Conservation (phyloP, 2,888 invertebrate genomes). For the Heliconius hortense region DNA sequence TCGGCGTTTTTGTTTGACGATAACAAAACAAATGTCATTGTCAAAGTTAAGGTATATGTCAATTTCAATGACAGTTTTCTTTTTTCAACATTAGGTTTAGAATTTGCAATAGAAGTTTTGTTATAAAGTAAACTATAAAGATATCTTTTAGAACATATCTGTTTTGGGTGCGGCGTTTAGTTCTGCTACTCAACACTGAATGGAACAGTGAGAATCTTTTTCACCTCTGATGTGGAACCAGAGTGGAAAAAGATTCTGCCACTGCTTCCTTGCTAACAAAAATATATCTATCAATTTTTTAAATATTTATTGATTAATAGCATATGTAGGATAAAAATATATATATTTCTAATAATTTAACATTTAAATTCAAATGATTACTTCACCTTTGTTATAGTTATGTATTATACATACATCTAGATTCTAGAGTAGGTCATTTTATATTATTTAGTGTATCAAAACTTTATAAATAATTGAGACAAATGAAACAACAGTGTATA, state of each 20-base stretch:
- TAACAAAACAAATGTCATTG: constrained; percentile 40
- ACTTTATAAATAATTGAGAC: neutral
- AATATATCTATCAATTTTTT: neutral
- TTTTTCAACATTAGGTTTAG: neutral
- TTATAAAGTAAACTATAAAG: too few relatives aligned
- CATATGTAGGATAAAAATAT: neutral
- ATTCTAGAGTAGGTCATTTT: too few relatives aligned
- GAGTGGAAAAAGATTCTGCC: too few relatives aligned
- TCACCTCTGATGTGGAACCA: too few relatives aligned
- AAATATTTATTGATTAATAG: neutral
- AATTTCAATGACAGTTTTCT: neutral
- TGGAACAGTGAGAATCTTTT: too few relatives aligned
- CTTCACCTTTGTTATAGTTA: too few relatives aligned
- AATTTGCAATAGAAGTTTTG: neutral
- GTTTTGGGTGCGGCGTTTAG: too few relatives aligned
- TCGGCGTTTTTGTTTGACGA: constrained; percentile 40
- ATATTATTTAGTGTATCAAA: neutral
- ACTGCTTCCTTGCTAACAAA: neutral
- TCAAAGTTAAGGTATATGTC: constrained; percentile 5
- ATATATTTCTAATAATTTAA: neutral
- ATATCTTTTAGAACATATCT: too few relatives aligned
- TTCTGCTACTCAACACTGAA: too few relatives aligned
- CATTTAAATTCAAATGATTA: too few relatives aligned
- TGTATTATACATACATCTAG: too few relatives aligned
- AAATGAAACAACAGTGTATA: constrained; percentile 55